phyloP scores from a whole-genome alignment of 2,113 vertebrate genomes.

The Brachypteracias leptosomus region DNA sequence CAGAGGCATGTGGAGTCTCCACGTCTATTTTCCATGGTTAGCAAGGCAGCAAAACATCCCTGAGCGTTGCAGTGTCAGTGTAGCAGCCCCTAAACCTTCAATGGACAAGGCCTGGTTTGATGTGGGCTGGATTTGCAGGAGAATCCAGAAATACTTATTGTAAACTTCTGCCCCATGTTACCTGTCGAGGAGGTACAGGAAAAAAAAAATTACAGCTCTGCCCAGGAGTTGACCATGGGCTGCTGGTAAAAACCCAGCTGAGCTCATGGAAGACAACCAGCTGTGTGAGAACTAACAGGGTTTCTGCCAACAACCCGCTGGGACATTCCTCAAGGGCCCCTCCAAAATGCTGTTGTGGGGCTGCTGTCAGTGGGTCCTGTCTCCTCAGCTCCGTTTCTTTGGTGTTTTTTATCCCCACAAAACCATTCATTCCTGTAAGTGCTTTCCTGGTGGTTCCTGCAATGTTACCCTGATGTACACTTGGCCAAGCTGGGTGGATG shows the following conservation, averaged over 20 bases:
- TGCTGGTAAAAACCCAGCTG: background rate
- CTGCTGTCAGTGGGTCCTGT: background rate
- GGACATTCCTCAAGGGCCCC: rapidly evolving
- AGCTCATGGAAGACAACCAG: background rate
- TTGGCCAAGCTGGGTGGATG: background rate
- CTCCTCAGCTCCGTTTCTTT: background rate
- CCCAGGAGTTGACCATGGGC: background rate
- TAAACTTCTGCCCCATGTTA: background rate
- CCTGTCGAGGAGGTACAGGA: too few species aligned
- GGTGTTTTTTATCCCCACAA: background rate
- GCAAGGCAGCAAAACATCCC: rapidly evolving
- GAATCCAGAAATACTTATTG: background rate
- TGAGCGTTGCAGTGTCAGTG: rapidly evolving
- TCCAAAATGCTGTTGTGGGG: background rate
- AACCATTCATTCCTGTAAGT: background rate
- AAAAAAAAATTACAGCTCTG: background rate
- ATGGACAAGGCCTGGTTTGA: background rate
- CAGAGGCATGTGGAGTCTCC: background rate
- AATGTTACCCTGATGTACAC: rapidly evolving
- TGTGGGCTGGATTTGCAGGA: background rate
- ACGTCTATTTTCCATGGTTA: background rate
- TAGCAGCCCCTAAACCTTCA: background rate
- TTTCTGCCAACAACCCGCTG: background rate
- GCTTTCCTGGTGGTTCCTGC: background rate
- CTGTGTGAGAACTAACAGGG: background rate